Evolutionary conservation across 2,888 invertebrate genomes (phyloP).

Genomic region (Chironomus riparius): DNA sequence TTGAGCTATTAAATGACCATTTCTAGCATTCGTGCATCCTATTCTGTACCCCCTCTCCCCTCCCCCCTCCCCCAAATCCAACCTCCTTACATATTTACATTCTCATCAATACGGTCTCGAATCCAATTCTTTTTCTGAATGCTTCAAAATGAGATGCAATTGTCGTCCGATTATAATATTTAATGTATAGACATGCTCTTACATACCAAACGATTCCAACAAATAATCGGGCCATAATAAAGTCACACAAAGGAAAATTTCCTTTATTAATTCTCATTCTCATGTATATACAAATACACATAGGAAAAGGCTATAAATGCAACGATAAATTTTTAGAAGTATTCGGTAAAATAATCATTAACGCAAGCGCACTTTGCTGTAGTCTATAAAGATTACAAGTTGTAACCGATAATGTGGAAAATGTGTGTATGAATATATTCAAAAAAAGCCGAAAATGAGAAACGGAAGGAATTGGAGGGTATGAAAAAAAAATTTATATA

Average conservation of each 20-base stretch:
- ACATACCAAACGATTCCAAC: neutral
- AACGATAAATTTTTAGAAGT: neutral
- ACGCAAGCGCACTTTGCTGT: conserved; percentile 16
- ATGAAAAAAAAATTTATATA: neutral
- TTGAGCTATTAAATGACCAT: too few relatives aligned
- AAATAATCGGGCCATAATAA: neutral
- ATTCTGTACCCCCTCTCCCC: too few relatives aligned
- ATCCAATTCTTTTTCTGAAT: too few relatives aligned
- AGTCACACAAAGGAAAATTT: neutral
- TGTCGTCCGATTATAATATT: too few relatives aligned
- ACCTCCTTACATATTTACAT: too few relatives aligned
- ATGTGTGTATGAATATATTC: neutral
- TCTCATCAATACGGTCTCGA: too few relatives aligned
- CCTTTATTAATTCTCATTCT: too few relatives aligned
- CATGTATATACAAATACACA: neutral
- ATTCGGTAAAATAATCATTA: conserved; percentile 14
- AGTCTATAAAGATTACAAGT: conserved; percentile 22
- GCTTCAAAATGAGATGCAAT: too few relatives aligned
- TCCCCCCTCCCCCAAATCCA: too few relatives aligned
- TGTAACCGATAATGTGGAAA: conserved; percentile 19
- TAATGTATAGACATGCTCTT: too few relatives aligned
- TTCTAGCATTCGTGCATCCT: too few relatives aligned
- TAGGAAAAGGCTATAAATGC: neutral
- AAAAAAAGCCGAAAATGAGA: neutral
- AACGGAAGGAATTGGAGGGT: neutral